Conservation (phyloP, 2,797 vertebrate genomes). For the Macropodus opercularis region DNA sequence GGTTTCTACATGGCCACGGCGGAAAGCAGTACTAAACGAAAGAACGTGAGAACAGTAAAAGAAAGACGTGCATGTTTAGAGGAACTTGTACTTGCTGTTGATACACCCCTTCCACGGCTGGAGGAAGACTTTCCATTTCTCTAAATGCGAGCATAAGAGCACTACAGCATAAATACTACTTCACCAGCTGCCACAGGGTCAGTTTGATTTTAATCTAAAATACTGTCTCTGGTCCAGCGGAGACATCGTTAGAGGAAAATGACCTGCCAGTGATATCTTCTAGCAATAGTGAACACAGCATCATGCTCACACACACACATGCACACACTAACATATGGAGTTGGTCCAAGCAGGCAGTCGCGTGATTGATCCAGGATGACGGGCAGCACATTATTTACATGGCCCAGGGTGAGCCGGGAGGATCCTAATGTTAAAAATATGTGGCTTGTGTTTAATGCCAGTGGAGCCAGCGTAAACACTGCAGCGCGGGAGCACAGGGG, state of each 20-base stretch:
- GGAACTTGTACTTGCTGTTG: neutral
- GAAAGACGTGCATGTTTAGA: neutral
- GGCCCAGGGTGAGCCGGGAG: conserved; percentile 59
- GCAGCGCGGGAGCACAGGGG: conserved; percentile 56
- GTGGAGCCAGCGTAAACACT: conserved; percentile 75
- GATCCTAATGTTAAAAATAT: conserved; percentile 79
- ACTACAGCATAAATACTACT: neutral
- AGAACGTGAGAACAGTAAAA: neutral
- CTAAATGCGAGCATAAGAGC: neutral
- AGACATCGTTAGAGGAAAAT: conserved; percentile 20
- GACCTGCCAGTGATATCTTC: conserved; percentile 23
- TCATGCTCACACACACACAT: conserved; percentile 20
- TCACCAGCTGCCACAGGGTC: neutral
- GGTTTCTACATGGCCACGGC: conserved; percentile 2
- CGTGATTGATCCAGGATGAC: conserved; percentile 77
- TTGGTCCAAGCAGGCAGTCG: conserved; percentile 73
- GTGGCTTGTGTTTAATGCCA: conserved; percentile 72
- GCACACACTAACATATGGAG: conserved; percentile 55
- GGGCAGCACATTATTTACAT: conserved; percentile 67
- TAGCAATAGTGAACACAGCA: conserved; percentile 49
- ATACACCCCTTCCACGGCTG: neutral
- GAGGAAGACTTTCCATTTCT: neutral
- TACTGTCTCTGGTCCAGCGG: conserved; percentile 2
- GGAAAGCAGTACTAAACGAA: neutral
- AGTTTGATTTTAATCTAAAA: conserved; percentile 23